Evolutionary conservation across 2,888 invertebrate genomes (phyloP), one percentile per base, ranked within the genome.

Genomic region (Piscicola geometra): DNA sequence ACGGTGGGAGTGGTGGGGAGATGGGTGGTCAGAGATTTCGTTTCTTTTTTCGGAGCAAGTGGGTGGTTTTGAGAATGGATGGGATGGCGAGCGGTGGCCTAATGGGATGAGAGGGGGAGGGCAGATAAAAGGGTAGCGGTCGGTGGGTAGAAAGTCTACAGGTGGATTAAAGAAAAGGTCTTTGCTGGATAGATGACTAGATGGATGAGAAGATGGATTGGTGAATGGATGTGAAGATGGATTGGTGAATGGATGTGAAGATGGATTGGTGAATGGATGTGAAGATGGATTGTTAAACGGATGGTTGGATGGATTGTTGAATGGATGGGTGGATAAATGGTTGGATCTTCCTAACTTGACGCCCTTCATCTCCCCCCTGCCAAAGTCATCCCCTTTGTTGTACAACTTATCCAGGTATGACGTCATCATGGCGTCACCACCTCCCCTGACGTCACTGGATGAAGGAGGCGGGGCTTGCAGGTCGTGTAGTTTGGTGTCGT

Each of bases 131-230:
- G 9, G 3, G 60, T 56, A 25, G 60, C 25, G n/a, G 25, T 56
- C 25, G 60, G 60, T 18, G n/a, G 60, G n/a, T 18, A 5, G 5
- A n/a, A 25, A 21, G 60, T 56, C 3, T 9, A 5, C 5, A 21
- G 5, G 5, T 5, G 60, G 12, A 21, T 5, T 21, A 25, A 18
- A 21, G 60, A 56, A 56, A 21, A 21, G n/a, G n/a, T 50, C 71
- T 33, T 71, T 71, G 71, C 33, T 52, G 68, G 68, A 67, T 9
- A 28, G 25, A 28, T 35, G 41, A 33, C 25, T 36, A 2, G 70
- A 21, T 70, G 70, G 70, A 18, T 70, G 25, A 36, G 33, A 36
- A 21, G 33, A 32, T 36, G 70, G 35, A 21, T 3, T 28, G 18
- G 32, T n/a, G n/a, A n/a, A n/a, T n/a, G n/a, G n/a, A n/a, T n/a